Conservation (phyloP, 1,140 invertebrate genomes). For the Scylla paramamosain region DNA sequence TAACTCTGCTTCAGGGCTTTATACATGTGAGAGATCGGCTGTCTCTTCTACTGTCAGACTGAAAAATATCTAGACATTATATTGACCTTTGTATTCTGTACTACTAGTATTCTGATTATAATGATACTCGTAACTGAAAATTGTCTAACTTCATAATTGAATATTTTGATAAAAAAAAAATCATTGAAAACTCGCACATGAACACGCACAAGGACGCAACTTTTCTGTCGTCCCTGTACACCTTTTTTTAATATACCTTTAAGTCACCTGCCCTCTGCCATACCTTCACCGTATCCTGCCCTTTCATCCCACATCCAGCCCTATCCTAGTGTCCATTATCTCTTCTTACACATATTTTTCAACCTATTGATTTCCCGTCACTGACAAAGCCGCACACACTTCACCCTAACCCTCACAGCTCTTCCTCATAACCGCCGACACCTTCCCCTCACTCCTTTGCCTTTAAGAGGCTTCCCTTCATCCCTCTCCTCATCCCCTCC, state of each 20-base stretch:
- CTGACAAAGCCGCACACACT: neutral
- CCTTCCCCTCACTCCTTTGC: conserved; percentile 7
- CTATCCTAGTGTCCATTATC: neutral
- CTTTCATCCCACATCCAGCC: neutral
- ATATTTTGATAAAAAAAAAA: too few relatives aligned
- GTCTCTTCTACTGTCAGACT: neutral
- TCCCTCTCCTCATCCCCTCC: neutral
- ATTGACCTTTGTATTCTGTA: too few relatives aligned
- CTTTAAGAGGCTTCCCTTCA: neutral
- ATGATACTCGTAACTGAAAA: too few relatives aligned
- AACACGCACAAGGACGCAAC: neutral
- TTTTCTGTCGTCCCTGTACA: neutral
- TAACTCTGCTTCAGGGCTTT: neutral
- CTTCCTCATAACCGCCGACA: neutral
- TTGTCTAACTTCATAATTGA: too few relatives aligned
- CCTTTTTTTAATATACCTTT: neutral
- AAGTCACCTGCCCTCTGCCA: neutral
- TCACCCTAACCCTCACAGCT: neutral
- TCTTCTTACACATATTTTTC: neutral
- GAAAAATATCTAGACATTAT: too few relatives aligned
- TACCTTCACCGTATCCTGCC: too few relatives aligned
- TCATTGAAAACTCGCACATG: neutral
- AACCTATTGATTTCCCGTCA: neutral
- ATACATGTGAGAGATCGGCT: neutral
- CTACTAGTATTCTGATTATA: too few relatives aligned